phyloP scores from a whole-genome alignment of 2,888 invertebrate species.

The Hypolimnas misippus region DNA sequence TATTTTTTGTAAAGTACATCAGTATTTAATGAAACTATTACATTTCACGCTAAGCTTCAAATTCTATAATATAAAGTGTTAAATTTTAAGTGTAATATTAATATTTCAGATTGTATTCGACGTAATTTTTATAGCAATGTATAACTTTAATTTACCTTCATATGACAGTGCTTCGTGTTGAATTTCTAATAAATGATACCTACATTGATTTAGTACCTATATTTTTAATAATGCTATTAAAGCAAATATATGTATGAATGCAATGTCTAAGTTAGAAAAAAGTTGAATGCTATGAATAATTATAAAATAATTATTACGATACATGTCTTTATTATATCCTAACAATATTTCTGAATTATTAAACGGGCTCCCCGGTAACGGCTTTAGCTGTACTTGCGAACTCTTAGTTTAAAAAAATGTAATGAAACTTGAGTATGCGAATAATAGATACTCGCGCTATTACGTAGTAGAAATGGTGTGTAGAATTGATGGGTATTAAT shows the following conservation, averaged over 20 bases:
- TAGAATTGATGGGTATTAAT: constrained; percentile 10
- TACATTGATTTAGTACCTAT: too few relatives aligned
- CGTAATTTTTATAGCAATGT: not conserved
- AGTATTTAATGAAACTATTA: too few relatives aligned
- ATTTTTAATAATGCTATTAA: constrained; percentile 23
- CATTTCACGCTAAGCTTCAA: too few relatives aligned
- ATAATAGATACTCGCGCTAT: constrained; percentile 23
- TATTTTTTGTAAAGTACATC: too few relatives aligned
- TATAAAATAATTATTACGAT: not conserved
- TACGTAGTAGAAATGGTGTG: constrained; percentile 6
- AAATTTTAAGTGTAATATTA: too few relatives aligned
- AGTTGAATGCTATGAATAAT: not conserved
- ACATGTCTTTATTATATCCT: not conserved
- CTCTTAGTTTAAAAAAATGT: not conserved
- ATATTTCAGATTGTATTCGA: not conserved
- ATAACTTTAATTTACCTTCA: too few relatives aligned
- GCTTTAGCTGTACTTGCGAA: not conserved
- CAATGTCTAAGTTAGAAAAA: constrained; percentile 26
- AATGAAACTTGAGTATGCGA: constrained; percentile 7
- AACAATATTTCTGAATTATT: constrained; percentile 4
- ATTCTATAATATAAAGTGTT: too few relatives aligned
- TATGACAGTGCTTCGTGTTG: too few relatives aligned
- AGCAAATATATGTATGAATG: constrained; percentile 17
- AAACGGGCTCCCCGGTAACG: too few relatives aligned
- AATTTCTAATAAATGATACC: not conserved